Conservation (phyloP, 2,888 invertebrate species). For the Formica aserva region DNA sequence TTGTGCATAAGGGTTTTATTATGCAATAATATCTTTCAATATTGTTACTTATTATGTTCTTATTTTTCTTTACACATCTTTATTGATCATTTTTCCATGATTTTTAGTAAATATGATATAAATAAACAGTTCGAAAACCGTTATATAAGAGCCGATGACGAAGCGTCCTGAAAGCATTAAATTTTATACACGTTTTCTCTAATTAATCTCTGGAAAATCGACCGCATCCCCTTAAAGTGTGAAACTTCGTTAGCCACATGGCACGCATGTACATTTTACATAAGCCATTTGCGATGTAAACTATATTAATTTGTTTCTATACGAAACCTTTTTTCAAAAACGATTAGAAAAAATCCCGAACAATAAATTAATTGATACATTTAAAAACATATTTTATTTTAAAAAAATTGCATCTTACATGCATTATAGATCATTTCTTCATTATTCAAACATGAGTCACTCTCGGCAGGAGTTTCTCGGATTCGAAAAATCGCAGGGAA, state of each 20-base stretch:
- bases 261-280: constrained; percentile 73
- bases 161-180: constrained; percentile 62
- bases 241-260: constrained; percentile 79
- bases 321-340: background rate
- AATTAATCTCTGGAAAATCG: constrained; percentile 76
- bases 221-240: constrained; percentile 64
- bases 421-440: background rate
- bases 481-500: constrained; percentile 72
- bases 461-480: constrained; percentile 32
- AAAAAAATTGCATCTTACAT: background rate
- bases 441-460: constrained; percentile 34
- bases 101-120: background rate
- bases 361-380: background rate
- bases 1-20: background rate
- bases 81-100: background rate
- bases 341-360: background rate
- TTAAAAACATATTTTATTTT: background rate
- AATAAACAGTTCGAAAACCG: constrained; percentile 36
- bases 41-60: background rate
- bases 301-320: constrained; percentile 1
- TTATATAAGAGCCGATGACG: constrained; percentile 3
- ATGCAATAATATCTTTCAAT: background rate
- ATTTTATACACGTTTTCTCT: constrained; percentile 70
- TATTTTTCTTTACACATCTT: background rate
- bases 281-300: constrained; percentile 29